Percentiles rank a stretch among this genome's conserved stretches.
phyloP scores from a whole-genome alignment of 2,888 invertebrate species.

The Augiades crinisus region DNA sequence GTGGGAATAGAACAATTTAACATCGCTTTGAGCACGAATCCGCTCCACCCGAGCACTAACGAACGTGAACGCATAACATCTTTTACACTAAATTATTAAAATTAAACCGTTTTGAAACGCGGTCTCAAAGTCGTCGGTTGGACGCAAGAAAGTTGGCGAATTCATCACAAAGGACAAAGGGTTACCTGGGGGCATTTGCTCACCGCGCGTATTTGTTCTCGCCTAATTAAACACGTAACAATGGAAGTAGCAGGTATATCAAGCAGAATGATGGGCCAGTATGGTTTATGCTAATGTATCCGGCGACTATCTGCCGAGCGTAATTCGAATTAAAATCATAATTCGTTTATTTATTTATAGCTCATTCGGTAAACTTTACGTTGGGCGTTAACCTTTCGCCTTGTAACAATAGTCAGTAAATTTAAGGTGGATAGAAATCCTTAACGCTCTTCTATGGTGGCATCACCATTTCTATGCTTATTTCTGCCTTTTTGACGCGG shows the following conservation, averaged over 20 bases:
- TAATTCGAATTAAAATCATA: neutral
- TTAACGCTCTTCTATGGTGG: too few species aligned
- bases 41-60: constrained; percentile 38
- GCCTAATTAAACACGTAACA: constrained; percentile 77
- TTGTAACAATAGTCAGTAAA: too few species aligned
- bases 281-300: constrained; percentile 43
- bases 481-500: too few species aligned
- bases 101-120: constrained; percentile 60
- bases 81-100: constrained; percentile 62
- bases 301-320: constrained; percentile 18
- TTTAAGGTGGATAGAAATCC: too few species aligned
- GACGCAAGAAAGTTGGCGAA: constrained; percentile 70
- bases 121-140: constrained; percentile 63
- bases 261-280: constrained; percentile 49
- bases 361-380: too few species aligned
- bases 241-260: constrained; percentile 50
- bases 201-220: constrained; percentile 72
- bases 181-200: constrained; percentile 68
- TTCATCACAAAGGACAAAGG: constrained; percentile 75
- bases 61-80: constrained; percentile 43
- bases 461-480: too few species aligned
- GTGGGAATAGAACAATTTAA: neutral
- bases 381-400: too few species aligned
- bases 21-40: constrained; percentile 25
- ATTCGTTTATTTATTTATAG: too few species aligned